Conservation (phyloP, 2,888 invertebrate genomes). For the Drosophila ochracea region DNA sequence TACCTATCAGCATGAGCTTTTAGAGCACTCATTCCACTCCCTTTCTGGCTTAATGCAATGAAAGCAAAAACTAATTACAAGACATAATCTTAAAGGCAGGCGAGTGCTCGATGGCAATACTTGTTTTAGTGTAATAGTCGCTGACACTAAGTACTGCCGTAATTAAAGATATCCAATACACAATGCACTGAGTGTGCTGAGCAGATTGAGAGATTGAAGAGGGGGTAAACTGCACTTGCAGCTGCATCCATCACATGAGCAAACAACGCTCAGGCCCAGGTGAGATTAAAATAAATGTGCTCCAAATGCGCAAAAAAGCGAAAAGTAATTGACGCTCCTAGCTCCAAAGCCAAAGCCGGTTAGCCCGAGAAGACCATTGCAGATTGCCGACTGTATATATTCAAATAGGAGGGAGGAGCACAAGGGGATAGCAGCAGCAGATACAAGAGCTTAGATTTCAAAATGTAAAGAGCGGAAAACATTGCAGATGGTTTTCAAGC, state of each 20-base stretch:
- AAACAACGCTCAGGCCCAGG: constrained; percentile 51
- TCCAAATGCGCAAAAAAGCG: constrained; percentile 81
- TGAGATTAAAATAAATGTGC: constrained; percentile 82
- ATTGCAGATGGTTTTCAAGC: constrained; percentile 58
- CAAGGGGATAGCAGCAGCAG: not conserved
- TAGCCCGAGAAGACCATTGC: constrained; percentile 24
- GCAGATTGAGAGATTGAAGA: not conserved
- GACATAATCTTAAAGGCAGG: constrained; percentile 19
- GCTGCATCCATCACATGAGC: constrained; percentile 50
- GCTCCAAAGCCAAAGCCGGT: constrained; percentile 45
- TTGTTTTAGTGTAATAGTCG: constrained; percentile 70
- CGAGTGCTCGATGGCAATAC: constrained; percentile 43
- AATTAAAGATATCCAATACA: constrained; percentile 71
- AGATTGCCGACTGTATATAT: constrained; percentile 9
- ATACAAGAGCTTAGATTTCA: constrained; percentile 68
- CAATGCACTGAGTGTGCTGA: constrained; percentile 13
- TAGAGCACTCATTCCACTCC: constrained; percentile 31
- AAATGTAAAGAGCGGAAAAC: constrained; percentile 77
- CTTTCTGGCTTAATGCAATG: constrained; percentile 56
- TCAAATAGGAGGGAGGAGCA: not conserved
- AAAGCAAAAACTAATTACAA: constrained; percentile 72
- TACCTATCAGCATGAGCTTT: constrained; percentile 25
- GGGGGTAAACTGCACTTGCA: constrained; percentile 19
- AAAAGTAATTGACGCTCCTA: constrained; percentile 77
- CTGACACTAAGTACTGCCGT: constrained; percentile 76